Evolutionary conservation across 2,797 vertebrate species (phyloP).

Genomic region (Tenualosa thibaudeaui): DNA sequence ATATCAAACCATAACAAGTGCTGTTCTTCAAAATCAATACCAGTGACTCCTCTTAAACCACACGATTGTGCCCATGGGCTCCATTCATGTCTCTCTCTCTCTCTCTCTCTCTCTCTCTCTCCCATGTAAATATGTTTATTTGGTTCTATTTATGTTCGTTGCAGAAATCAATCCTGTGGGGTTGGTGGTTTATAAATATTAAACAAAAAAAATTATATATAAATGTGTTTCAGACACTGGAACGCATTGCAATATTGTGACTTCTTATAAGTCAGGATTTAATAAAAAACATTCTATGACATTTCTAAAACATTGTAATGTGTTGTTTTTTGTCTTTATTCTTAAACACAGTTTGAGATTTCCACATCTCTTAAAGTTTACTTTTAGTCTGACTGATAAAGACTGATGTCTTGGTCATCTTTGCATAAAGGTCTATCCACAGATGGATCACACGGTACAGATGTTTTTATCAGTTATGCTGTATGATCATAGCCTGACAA

Average conservation of each 20-base stretch:
- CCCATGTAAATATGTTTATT: slow-evolving; percentile 91
- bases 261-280: slow-evolving; percentile 99
- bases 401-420: neutral
- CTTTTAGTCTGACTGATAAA: neutral
- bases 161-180: slow-evolving; percentile 93
- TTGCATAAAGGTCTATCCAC: neutral
- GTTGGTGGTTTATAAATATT: slow-evolving; percentile 82
- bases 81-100: slow-evolving; percentile 50
- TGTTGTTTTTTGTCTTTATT: slow-evolving; percentile 51
- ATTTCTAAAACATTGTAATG: slow-evolving; percentile 63
- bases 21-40: slow-evolving; percentile 1
- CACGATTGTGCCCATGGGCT: neutral
- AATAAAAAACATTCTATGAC: slow-evolving; percentile 89
- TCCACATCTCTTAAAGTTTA: neutral
- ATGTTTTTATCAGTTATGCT: too few species aligned
- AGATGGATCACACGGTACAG: too few species aligned
- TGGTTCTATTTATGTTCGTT: slow-evolving; percentile 92
- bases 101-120: slow-evolving; percentile 42
- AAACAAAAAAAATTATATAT: slow-evolving; percentile 64
- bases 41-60: slow-evolving; percentile 1
- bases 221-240: slow-evolving; percentile 79
- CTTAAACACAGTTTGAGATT: neutral
- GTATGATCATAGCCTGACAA: too few species aligned
- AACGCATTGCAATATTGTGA: slow-evolving; percentile 93
- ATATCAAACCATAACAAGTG: neutral